Evolutionary conservation across 2,888 invertebrate genomes (phyloP).

Genomic region (Ophion ellenae): DNA sequence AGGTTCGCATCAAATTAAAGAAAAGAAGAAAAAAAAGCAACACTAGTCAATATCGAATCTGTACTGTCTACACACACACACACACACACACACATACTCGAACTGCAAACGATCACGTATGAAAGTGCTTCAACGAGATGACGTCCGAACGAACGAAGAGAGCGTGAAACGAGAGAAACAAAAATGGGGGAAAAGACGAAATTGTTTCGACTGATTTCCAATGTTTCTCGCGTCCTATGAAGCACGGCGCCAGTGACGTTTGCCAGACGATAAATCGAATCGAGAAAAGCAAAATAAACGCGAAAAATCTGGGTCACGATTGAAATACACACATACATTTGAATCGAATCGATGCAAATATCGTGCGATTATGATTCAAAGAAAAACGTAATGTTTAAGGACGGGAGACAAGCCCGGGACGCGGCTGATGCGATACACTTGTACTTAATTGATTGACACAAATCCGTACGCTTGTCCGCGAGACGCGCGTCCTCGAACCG

Average conservation of each 20-base stretch:
- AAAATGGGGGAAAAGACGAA: neutral
- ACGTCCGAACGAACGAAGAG: neutral
- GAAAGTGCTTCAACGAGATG: neutral
- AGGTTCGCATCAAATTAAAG: conserved; percentile 3
- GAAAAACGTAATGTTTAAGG: conserved; percentile 17
- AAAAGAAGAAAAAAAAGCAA: neutral
- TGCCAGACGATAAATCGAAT: neutral
- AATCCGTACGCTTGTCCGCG: conserved; percentile 68
- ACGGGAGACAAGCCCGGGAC: conserved; percentile 43
- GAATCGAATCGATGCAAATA: conserved; percentile 29
- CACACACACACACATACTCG: neutral
- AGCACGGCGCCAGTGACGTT: neutral
- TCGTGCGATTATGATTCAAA: conserved; percentile 43
- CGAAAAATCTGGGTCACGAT: neutral
- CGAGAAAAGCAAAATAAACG: conserved; percentile 16
- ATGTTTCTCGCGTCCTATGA: neutral
- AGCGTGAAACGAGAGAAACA: conserved; percentile 1
- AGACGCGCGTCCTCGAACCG: conserved; percentile 64
- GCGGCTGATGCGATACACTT: conserved; percentile 55
- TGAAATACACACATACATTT: conserved; percentile 1
- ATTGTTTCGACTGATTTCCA: neutral
- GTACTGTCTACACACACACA: neutral
- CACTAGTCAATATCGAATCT: neutral
- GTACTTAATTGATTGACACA: conserved; percentile 64
- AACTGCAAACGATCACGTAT: neutral